Evolutionary conservation across 2,888 invertebrate genomes (phyloP).

Genomic region (Parapristionchus giblindavisi): DNA sequence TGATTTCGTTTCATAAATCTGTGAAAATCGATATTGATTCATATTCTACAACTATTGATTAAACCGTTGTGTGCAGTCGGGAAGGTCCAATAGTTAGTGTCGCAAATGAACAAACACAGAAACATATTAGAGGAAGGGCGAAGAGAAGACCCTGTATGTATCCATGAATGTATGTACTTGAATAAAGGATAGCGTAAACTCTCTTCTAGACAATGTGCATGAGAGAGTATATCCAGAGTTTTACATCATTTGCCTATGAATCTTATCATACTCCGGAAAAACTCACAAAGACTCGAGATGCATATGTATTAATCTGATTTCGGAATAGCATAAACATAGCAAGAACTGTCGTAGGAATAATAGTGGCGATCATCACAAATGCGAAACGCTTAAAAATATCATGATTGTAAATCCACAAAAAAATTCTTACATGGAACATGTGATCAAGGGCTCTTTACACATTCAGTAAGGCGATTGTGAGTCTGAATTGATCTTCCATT

Average conservation of each 20-base stretch:
- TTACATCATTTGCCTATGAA: too few species aligned
- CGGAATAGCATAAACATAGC: not conserved
- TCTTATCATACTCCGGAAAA: too few species aligned
- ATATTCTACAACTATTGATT: not conserved
- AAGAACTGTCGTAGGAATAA: conserved; percentile 1
- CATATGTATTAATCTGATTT: too few species aligned
- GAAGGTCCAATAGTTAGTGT: not conserved
- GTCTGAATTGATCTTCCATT: too few species aligned
- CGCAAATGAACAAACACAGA: conserved; percentile 26
- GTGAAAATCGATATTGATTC: not conserved
- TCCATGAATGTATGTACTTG: not conserved
- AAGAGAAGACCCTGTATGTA: not conserved
- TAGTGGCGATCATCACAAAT: conserved; percentile 1
- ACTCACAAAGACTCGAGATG: too few species aligned
- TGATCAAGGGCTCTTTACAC: too few species aligned
- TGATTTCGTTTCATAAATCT: conserved; percentile 31
- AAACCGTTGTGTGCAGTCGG: not conserved
- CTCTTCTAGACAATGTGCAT: too few species aligned
- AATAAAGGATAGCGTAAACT: too few species aligned
- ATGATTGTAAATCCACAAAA: too few species aligned
- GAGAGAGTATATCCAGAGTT: too few species aligned
- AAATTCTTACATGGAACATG: too few species aligned
- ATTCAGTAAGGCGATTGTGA: too few species aligned
- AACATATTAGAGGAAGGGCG: conserved; percentile 1
- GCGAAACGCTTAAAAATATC: conserved; percentile 29